Evolutionary conservation across 2,888 invertebrate genomes (phyloP).

Genomic region (Phyllotreta striolata): DNA sequence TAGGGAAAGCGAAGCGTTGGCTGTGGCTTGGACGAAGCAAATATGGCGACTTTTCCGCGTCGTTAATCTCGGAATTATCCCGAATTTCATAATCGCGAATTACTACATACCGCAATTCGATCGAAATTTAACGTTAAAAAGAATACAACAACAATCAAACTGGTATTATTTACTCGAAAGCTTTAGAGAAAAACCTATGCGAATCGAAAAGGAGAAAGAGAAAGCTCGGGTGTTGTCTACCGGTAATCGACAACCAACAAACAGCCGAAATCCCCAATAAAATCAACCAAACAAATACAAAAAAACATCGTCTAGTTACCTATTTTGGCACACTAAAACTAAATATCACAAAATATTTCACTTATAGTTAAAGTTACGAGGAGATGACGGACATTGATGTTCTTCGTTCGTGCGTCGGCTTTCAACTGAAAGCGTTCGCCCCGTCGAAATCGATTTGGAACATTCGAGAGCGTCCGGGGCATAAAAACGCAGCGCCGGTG

Average conservation of each 20-base stretch:
- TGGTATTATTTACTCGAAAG: constrained; percentile 35
- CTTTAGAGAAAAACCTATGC: constrained; percentile 36
- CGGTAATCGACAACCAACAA: constrained; percentile 5
- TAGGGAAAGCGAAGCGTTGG: constrained; percentile 57
- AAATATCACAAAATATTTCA: constrained; percentile 62
- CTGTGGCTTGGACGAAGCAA: constrained; percentile 48
- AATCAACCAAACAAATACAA: background rate
- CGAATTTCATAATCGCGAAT: constrained; percentile 28
- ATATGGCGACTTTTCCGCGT: constrained; percentile 62
- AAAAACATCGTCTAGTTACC: constrained; percentile 53
- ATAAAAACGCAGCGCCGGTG: background rate
- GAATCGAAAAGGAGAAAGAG: constrained; percentile 11
- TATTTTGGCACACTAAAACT: constrained; percentile 63
- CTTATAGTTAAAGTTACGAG: constrained; percentile 56
- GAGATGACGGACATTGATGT: constrained; percentile 57
- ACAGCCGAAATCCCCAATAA: constrained; percentile 6
- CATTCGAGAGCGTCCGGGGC: constrained; percentile 46
- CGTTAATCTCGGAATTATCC: constrained; percentile 57
- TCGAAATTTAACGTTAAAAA: background rate
- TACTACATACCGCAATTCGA: background rate
- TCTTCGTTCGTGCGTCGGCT: constrained; percentile 56
- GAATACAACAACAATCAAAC: background rate
- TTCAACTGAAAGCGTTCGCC: constrained; percentile 59
- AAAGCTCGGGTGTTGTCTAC: constrained; percentile 44
- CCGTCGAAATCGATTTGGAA: constrained; percentile 44